These are phyloP conservation scores for Ormyrus pomaceus DNA, from an alignment of 2,888 invertebrate genomes.

Conservation along the genomic window DNA sequence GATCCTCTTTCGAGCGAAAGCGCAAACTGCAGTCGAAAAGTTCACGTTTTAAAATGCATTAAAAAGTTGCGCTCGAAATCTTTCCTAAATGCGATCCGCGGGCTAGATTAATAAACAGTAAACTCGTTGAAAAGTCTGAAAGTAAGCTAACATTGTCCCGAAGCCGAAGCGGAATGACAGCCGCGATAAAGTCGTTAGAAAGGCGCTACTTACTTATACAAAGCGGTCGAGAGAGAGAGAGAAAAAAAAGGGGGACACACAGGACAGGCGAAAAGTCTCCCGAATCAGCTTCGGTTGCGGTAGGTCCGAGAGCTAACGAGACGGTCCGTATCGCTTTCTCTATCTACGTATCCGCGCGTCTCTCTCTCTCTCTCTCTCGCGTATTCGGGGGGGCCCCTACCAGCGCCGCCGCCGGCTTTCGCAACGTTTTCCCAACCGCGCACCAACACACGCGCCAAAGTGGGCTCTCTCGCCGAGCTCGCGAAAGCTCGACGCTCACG, in stretches of 20 bases:
- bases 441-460: slow-evolving; percentile 12
- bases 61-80: background rate
- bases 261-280: too few relatives aligned
- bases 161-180: background rate
- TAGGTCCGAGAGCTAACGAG: slow-evolving; percentile 8
- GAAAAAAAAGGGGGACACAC: background rate
- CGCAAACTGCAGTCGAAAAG: too few relatives aligned
- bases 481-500: slow-evolving; percentile 58
- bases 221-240: background rate
- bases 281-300: background rate
- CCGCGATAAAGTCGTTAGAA: slow-evolving; percentile 15
- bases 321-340: slow-evolving; percentile 3
- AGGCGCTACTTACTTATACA: background rate
- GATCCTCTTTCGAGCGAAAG: too few relatives aligned
- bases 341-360: background rate
- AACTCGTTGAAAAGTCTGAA: background rate
- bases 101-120: background rate
- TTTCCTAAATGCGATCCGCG: background rate
- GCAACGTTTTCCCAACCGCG: slow-evolving; percentile 3
- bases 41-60: background rate
- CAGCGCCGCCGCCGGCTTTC: slow-evolving; percentile 5
- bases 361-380: background rate
- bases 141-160: background rate
- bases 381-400: too few relatives aligned
- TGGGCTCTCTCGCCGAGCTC: background rate